These are phyloP conservation scores for Ornithoptera priamus DNA, from an alignment of 2,888 invertebrate genomes.

Conservation along the genomic window DNA sequence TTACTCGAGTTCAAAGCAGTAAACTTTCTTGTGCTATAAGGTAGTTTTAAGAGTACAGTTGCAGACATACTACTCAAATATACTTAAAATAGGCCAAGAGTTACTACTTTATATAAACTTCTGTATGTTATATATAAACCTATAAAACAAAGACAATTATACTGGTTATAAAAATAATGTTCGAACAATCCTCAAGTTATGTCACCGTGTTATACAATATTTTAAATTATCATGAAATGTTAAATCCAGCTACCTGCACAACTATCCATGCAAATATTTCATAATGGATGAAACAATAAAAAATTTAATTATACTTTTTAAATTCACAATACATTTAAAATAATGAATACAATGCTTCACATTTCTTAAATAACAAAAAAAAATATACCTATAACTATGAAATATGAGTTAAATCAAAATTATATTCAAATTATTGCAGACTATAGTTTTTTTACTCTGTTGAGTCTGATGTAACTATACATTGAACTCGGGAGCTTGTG, in stretches of 20 bases:
- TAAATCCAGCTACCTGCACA: neutral
- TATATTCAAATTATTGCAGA: too few relatives aligned
- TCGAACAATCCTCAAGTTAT: too few relatives aligned
- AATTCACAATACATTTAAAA: too few relatives aligned
- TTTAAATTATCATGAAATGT: neutral
- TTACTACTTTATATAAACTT: neutral
- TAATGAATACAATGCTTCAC: too few relatives aligned
- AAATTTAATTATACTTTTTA: too few relatives aligned
- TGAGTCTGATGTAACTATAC: too few relatives aligned
- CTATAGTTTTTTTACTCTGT: too few relatives aligned
- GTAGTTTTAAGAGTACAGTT: neutral
- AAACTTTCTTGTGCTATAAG: neutral
- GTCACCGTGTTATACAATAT: neutral
- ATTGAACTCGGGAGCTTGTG: too few relatives aligned
- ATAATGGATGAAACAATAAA: too few relatives aligned
- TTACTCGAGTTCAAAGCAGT: neutral
- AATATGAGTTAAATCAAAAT: neutral
- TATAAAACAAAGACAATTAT: neutral
- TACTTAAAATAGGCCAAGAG: neutral
- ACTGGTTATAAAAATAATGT: neutral
- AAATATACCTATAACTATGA: neutral
- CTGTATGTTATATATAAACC: neutral
- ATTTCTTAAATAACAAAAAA: neutral
- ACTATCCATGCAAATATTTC: too few relatives aligned
- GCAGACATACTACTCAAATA: neutral